phyloP scores from a whole-genome alignment of 2,888 invertebrate species.

The Drosophila phalerata region DNA sequence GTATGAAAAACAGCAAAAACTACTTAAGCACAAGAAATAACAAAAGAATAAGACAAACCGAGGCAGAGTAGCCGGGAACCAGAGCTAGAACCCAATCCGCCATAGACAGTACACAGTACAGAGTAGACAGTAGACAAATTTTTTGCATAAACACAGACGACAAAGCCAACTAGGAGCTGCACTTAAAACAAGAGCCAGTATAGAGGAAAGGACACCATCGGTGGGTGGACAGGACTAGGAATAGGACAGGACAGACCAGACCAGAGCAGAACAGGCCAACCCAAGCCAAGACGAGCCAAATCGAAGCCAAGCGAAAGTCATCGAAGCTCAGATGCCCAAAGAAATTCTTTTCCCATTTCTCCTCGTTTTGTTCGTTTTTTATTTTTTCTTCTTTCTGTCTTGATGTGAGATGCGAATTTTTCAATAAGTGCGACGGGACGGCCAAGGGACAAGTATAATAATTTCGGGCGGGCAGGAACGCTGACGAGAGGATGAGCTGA shows the following conservation, averaged over 20 bases:
- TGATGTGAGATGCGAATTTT: conserved; percentile 74
- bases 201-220: conserved; percentile 17
- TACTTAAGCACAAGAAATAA: conserved; percentile 81
- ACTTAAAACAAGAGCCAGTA: conserved; percentile 73
- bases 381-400: conserved; percentile 23
- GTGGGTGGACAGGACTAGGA: conserved; percentile 26
- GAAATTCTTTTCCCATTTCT: conserved; percentile 39
- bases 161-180: conserved; percentile 79
- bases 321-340: conserved; percentile 64
- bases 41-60: conserved; percentile 58
- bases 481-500: conserved; percentile 9
- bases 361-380: neutral
- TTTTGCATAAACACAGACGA: conserved; percentile 82
- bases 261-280: conserved; percentile 19
- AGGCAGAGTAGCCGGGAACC: conserved; percentile 1
- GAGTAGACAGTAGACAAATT: conserved; percentile 77
- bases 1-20: conserved; percentile 82
- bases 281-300: conserved; percentile 30
- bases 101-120: conserved; percentile 46
- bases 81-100: conserved; percentile 29
- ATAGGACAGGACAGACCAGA: conserved; percentile 12
- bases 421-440: conserved; percentile 74
- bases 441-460: conserved; percentile 67
- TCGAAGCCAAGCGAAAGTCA: conserved; percentile 63
- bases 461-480: conserved; percentile 46